A percentile compares a stretch with the other conserved stretches of the same genome.
Evolutionary conservation across 2,797 vertebrate genomes (phyloP).

Genomic region (Taenioides sp.): DNA sequence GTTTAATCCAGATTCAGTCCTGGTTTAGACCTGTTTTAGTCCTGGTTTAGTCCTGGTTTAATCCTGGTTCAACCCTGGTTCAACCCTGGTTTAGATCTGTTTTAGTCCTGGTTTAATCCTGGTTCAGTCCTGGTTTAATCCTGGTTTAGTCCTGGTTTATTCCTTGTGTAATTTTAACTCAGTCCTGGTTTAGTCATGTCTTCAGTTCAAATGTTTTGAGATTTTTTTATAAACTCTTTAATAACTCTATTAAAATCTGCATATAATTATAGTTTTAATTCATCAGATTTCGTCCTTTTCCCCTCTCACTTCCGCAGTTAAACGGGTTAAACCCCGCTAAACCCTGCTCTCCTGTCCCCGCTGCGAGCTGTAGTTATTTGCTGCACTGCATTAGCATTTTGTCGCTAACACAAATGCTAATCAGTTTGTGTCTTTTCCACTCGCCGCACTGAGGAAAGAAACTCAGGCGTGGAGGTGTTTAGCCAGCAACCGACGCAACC

Average conservation of each 20-base stretch:
- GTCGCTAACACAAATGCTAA: conserved; percentile 1
- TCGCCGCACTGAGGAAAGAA: background rate
- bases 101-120: background rate
- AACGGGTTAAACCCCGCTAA: too few species aligned
- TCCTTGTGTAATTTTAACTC: background rate
- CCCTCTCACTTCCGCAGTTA: too few species aligned
- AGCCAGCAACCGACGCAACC: background rate
- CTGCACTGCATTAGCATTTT: background rate
- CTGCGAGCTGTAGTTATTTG: background rate
- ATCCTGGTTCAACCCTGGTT: background rate
- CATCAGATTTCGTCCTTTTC: too few species aligned
- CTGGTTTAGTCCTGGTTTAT: background rate
- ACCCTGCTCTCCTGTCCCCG: too few species aligned
- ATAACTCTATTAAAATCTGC: too few species aligned
- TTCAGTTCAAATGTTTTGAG: too few species aligned
- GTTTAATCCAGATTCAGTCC: too few species aligned
- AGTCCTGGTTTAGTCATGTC: background rate
- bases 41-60: background rate
- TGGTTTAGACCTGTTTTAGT: background rate
- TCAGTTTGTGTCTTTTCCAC: background rate
- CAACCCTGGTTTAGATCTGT: background rate
- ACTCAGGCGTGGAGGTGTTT: background rate
- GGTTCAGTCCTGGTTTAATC: background rate
- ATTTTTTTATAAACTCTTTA: too few species aligned
- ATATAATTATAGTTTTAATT: too few species aligned